Evolutionary conservation across 1,140 invertebrate genomes (phyloP), one percentile per base, ranked within the genome.

Genomic region (Metaphire vulgaris): DNA sequence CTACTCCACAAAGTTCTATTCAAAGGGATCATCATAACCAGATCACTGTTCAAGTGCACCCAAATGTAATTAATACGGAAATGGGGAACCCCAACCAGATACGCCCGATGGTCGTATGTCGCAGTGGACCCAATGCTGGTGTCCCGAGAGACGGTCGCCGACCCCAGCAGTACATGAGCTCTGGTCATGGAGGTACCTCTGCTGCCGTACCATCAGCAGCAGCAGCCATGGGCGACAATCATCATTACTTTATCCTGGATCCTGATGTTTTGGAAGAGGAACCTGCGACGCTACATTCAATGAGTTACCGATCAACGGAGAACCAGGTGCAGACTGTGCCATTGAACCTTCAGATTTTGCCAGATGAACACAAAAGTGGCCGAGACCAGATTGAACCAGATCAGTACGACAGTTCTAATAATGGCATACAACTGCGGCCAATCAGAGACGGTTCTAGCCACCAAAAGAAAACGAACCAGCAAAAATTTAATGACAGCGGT

Each of bases 201-300:
- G 41, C 16, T 21, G 32, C 72, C 1, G 12, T 15, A 2, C 6
- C 15, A 2, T 14, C 14, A 21, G 41, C 12, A 14, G 33, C n/a
- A 2, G 41, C 12, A 21, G 26, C 33, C 1, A 16, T 41, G 16
- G 72, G 41, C 32, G 72, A 64, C 6, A 73, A 64, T 34, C 72
- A 73, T 41, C 30, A 28, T 28, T 73, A 73, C 72, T 73, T 73
- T 28, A 34, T 73, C 30, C 34, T 73, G 16, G 72, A 73, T 29
- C 31, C 31, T 34, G 41, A 73, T 41, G 72, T 34, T 56, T 26
- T 28, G 2, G 33, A 16, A 14, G 72, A 73, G 41, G 41, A 71
- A 71, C 30, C 69, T 6, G 69, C 41, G 6, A 56, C 41, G 41
- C 41, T 21, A 56, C 41, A 56, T 56, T 56, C 41, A 21, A 12